These are phyloP conservation scores for Gadus chalcogrammus DNA, from an alignment of 2,113 vertebrate genomes.

Conservation along the genomic window DNA sequence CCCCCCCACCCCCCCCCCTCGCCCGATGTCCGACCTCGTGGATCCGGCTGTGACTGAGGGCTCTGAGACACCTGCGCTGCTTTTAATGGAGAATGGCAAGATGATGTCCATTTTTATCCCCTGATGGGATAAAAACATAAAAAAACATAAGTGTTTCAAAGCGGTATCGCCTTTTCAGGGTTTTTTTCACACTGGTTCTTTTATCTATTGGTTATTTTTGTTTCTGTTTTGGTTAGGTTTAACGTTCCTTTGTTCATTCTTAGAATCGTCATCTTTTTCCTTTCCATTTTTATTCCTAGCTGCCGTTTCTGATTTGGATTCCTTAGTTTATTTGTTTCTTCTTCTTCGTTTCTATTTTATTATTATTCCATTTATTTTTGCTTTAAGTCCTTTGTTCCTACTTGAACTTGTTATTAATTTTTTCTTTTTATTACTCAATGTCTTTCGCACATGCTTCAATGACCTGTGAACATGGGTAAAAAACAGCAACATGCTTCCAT, in stretches of 20 bases:
- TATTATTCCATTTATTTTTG: no score
- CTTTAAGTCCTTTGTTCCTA: no score
- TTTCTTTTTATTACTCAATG: no score
- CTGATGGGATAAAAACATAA: no score
- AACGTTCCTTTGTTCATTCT: slow-evolving; percentile 1
- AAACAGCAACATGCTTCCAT: no score
- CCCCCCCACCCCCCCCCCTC: slow-evolving; percentile 11
- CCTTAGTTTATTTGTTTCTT: no score
- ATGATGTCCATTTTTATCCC: slow-evolving; percentile 6
- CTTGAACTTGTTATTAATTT: no score
- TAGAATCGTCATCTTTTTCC: slow-evolving; percentile 4
- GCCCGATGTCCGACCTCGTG: slow-evolving; percentile 13
- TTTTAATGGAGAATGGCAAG: slow-evolving; percentile 15
- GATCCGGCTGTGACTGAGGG: slow-evolving; percentile 33
- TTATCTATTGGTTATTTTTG: background rate
- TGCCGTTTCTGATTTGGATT: no score
- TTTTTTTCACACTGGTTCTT: background rate
- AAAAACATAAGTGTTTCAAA: slow-evolving; percentile 1
- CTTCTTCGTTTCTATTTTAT: no score
- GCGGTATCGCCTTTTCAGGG: slow-evolving; percentile 5
- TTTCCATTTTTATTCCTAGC: slow-evolving; percentile 10
- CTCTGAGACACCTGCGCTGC: slow-evolving; percentile 22
- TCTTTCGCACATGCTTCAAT: no score
- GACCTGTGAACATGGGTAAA: no score
- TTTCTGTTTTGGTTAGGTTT: background rate